A percentile compares a stretch with the other conserved stretches of the same genome.
These are phyloP conservation scores for Gopherus evgoodei DNA, from an alignment of 2,113 vertebrate genomes.

Conservation along the genomic window DNA sequence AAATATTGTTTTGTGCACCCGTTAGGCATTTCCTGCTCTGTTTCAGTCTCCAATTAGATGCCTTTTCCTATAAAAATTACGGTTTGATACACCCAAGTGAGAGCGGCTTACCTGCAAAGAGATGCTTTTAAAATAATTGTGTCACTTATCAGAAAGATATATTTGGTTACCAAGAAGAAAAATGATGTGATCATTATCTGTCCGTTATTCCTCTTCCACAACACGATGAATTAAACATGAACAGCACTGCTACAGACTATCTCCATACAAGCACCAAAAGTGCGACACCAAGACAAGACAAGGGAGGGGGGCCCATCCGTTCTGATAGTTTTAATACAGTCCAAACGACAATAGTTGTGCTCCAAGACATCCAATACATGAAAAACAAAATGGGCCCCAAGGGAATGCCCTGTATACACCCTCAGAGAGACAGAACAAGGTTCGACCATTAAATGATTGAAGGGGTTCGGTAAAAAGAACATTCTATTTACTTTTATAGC, in stretches of 20 bases:
- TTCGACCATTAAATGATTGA: too few species aligned
- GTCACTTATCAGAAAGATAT: background rate
- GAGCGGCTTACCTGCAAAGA: background rate
- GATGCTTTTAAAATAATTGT: background rate
- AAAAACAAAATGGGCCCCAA: background rate
- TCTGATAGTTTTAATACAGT: background rate
- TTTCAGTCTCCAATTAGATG: background rate
- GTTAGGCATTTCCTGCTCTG: background rate
- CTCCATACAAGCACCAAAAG: background rate
- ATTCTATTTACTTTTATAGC: background rate
- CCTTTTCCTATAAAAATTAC: background rate
- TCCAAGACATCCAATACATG: background rate
- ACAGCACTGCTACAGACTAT: accelerated
- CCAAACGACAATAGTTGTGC: background rate
- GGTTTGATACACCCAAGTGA: accelerated
- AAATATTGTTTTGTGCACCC: background rate
- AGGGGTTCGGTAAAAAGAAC: background rate
- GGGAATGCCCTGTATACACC: too few species aligned
- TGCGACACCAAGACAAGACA: background rate
- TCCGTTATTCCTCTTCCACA: background rate
- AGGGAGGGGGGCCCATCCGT: background rate
- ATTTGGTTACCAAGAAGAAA: background rate
- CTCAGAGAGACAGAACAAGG: background rate
- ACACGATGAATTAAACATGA: background rate
- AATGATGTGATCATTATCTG: accelerated